Percentiles rank a stretch among this genome's conserved stretches.
Conservation (phyloP, 2,888 invertebrate genomes). For the Embidobia sp. region DNA sequence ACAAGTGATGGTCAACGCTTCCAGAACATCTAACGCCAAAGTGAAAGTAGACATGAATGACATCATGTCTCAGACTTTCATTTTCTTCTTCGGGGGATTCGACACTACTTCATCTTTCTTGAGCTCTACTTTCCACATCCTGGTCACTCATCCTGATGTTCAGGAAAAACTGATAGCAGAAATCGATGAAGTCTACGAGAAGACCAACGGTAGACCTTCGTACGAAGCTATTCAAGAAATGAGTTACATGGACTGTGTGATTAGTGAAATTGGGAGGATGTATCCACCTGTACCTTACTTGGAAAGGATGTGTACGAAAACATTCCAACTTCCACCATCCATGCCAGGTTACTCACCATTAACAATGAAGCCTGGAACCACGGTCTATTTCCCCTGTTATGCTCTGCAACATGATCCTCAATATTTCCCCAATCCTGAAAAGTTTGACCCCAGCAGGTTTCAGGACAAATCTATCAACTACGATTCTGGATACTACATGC, state of each 20-base stretch:
- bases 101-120: conserved; percentile 71
- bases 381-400: conserved; percentile 21
- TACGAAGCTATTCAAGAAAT: conserved; percentile 81
- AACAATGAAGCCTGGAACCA: conserved; percentile 72
- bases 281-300: conserved; percentile 70
- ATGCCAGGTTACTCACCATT: conserved; percentile 71
- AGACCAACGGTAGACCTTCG: conserved; percentile 76
- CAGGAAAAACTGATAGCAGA: conserved; percentile 80
- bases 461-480: conserved; percentile 24
- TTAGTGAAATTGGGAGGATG: conserved; percentile 55
- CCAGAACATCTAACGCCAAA: conserved; percentile 46
- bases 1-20: conserved; percentile 83
- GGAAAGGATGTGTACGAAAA: conserved; percentile 72
- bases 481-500: conserved; percentile 70
- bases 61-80: conserved; percentile 81
- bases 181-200: conserved; percentile 70
- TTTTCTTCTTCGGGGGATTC: conserved; percentile 74
- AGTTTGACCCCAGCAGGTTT: conserved; percentile 53
- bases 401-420: conserved; percentile 35
- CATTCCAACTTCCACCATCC: conserved; percentile 72
- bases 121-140: conserved; percentile 69
- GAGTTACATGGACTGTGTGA: conserved; percentile 83
- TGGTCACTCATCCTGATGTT: conserved; percentile 78
- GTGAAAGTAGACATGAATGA: conserved; percentile 67
- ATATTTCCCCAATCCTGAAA: conserved; percentile 30